Conservation (phyloP, 2,113 vertebrate species). For the Riparia riparia region DNA sequence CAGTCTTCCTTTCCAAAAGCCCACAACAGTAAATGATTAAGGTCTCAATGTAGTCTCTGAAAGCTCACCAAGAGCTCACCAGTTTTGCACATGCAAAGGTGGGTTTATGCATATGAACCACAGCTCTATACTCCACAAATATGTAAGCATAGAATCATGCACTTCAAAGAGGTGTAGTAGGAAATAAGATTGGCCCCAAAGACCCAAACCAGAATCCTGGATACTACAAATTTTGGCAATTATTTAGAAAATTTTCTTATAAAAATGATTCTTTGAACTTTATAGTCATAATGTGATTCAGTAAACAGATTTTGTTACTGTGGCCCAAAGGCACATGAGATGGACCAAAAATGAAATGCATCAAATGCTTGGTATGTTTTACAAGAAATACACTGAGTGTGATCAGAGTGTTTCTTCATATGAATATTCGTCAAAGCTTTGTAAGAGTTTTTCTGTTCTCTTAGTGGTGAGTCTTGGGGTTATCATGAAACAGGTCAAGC, state of each 20-base stretch:
- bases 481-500: not conserved
- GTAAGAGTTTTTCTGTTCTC: not conserved
- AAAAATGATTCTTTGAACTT: not conserved
- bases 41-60: slow-evolving; percentile 1
- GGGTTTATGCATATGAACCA: slow-evolving; percentile 6
- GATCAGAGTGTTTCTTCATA: not conserved
- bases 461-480: not conserved
- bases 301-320: not conserved
- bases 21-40: slow-evolving; percentile 26
- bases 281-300: not conserved
- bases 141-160: not conserved
- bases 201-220: not conserved
- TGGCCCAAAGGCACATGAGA: not conserved
- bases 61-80: not conserved
- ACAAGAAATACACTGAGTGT: not conserved
- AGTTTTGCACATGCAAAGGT: slow-evolving; percentile 18
- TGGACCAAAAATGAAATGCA: not conserved
- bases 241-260: not conserved
- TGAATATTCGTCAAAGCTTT: not conserved
- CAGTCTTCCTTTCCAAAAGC: slow-evolving; percentile 43
- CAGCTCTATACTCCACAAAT: not conserved
- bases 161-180: not conserved
- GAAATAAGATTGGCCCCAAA: not conserved
- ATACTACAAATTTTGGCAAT: not conserved
- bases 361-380: not conserved